phyloP scores from a whole-genome alignment of 92 coral and sea anemone genomes.

The Montipora capitata region DNA sequence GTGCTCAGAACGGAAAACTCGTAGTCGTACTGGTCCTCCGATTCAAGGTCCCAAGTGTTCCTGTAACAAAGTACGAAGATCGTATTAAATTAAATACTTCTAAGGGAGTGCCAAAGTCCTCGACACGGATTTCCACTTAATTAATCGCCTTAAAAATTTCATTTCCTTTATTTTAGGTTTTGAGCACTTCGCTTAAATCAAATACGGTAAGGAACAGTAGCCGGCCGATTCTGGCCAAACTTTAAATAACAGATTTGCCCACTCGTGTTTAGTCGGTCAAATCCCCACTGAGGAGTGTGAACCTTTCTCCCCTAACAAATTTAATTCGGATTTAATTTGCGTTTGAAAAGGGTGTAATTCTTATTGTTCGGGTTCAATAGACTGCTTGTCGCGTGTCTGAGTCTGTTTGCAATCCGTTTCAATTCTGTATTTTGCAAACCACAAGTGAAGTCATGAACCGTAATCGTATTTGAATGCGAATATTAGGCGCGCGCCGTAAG shows the following conservation, averaged over 20 bases:
- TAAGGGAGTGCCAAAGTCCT: slow-evolving; percentile 18
- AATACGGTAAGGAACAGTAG: too few species aligned
- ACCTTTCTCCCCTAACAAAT: not conserved
- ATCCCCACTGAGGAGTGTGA: not conserved
- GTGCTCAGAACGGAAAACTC: too few species aligned
- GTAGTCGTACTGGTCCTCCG: too few species aligned
- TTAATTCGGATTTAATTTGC: not conserved
- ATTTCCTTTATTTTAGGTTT: not conserved
- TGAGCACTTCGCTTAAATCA: too few species aligned
- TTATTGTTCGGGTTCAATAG: not conserved
- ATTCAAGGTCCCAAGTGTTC: not conserved
- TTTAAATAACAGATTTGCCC: too few species aligned
- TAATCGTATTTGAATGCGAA: not conserved
- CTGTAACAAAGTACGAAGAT: not conserved
- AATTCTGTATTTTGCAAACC: not conserved
- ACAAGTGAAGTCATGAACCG: not conserved
- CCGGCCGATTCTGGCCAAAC: not conserved
- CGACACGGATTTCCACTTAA: slow-evolving; percentile 1
- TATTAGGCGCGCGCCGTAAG: not conserved
- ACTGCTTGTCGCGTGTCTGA: not conserved
- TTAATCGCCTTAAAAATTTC: not conserved
- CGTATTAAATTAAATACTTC: not conserved
- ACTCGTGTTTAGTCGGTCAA: not conserved
- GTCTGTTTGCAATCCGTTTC: not conserved
- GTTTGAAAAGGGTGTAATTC: too few species aligned